Conservation (phyloP, 2,888 invertebrate genomes). For the Gymnosoma rotundatum region DNA sequence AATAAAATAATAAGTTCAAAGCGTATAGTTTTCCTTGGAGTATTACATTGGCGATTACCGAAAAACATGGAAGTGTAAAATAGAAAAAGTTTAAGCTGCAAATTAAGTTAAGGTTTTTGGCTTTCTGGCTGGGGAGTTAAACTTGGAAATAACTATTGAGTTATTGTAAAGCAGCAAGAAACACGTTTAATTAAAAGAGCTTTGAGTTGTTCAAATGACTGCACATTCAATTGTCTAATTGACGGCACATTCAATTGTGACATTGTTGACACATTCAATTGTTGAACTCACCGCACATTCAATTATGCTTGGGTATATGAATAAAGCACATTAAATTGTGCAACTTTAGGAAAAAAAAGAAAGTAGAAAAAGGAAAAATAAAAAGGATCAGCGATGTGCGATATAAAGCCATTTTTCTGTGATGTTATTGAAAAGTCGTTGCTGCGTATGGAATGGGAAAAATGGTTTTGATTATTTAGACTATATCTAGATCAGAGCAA, state of each 20-base stretch:
- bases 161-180: not conserved
- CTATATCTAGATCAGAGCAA: slow-evolving; percentile 46
- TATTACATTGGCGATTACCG: not conserved
- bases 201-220: slow-evolving; percentile 3
- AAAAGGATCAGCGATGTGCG: not conserved
- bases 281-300: not conserved
- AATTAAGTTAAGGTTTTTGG: not conserved
- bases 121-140: not conserved
- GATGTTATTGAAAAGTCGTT: no score
- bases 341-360: not conserved
- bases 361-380: not conserved
- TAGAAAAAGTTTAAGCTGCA: not conserved
- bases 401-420: slow-evolving; percentile 41
- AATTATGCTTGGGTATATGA: slow-evolving; percentile 4
- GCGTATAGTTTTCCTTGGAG: not conserved
- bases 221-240: slow-evolving; percentile 26
- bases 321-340: not conserved
- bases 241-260: slow-evolving; percentile 19
- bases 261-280: slow-evolving; percentile 9
- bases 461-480: slow-evolving; percentile 54
- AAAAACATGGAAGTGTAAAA: not conserved
- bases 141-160: not conserved
- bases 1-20: no score
- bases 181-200: not conserved
- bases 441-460: slow-evolving; percentile 63